Percentiles rank a stretch among this genome's conserved stretches.
These are phyloP conservation scores for Bibio marci DNA, from an alignment of 2,888 invertebrate genomes.

Conservation along the genomic window DNA sequence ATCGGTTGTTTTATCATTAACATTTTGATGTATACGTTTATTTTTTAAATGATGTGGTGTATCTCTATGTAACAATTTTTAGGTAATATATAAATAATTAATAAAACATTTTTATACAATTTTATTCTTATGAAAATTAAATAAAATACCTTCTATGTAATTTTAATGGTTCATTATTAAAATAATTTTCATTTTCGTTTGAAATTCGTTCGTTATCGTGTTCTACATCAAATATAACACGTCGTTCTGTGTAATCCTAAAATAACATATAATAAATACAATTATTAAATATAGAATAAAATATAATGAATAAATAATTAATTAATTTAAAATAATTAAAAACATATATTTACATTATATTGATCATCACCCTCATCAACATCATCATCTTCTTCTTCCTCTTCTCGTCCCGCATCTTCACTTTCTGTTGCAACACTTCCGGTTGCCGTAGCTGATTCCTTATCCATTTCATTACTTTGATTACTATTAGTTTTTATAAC, in stretches of 20 bases:
- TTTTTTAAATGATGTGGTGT: conserved; percentile 99
- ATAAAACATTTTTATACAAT: background rate
- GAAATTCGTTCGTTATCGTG: conserved; percentile 11
- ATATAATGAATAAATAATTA: background rate
- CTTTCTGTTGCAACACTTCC: conserved; percentile 21
- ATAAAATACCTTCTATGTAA: conserved; percentile 27
- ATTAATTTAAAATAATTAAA: conserved; percentile 7
- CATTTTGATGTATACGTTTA: conserved; percentile 62
- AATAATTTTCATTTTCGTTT: conserved; percentile 20
- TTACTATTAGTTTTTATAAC: conserved; percentile 7
- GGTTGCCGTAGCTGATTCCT: conserved; percentile 9
- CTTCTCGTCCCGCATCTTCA: conserved; percentile 34
- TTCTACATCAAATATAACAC: conserved; percentile 45
- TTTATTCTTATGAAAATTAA: too few species aligned
- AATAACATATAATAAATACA: conserved; percentile 2
- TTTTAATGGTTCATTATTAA: conserved; percentile 27
- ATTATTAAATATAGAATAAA: background rate
- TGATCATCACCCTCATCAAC: conserved; percentile 49
- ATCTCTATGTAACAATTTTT: conserved; percentile 71
- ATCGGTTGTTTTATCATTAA: conserved; percentile 50
- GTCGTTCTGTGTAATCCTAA: conserved; percentile 34
- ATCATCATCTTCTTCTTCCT: conserved; percentile 38
- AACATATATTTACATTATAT: conserved; percentile 36
- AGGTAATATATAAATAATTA: background rate
- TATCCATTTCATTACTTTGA: conserved; percentile 9